Evolutionary conservation across 1,140 invertebrate genomes (phyloP).

Genomic region (Brachionus koreanus): DNA sequence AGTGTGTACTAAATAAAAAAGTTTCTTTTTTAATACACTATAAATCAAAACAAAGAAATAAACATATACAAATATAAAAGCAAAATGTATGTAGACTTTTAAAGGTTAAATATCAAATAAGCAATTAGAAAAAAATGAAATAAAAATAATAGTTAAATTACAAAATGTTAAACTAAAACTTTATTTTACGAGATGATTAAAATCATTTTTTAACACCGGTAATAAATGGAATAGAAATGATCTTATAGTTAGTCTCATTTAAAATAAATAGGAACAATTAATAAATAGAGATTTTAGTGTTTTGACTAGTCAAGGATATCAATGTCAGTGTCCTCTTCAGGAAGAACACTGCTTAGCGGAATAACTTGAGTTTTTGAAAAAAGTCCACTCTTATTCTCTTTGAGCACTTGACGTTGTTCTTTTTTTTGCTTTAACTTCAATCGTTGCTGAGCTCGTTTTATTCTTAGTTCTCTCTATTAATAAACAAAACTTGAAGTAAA

Average conservation of each 20-base stretch:
- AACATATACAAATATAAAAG: background rate
- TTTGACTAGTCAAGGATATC: slow-evolving; percentile 48
- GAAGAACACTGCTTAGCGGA: slow-evolving; percentile 44
- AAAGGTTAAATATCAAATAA: background rate
- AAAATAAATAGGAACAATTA: background rate
- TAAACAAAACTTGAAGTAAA: background rate
- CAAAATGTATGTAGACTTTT: background rate
- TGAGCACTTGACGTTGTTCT: slow-evolving; percentile 49
- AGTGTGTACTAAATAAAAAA: background rate
- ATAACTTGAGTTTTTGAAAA: slow-evolving; percentile 49
- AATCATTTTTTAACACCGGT: background rate
- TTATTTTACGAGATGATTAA: background rate
- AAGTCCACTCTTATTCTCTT: slow-evolving; percentile 50
- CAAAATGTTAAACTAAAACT: background rate
- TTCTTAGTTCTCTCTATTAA: slow-evolving; percentile 46
- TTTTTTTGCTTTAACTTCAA: slow-evolving; percentile 47
- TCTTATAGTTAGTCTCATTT: background rate
- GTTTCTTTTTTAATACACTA: background rate
- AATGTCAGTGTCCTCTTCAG: slow-evolving; percentile 48
- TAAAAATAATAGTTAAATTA: background rate
- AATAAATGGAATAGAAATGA: background rate
- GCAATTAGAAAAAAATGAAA: background rate
- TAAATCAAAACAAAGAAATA: background rate
- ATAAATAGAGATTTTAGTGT: background rate
- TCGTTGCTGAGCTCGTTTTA: slow-evolving; percentile 46